These are phyloP conservation scores for Chauna torquata DNA, from an alignment of 2,113 vertebrate genomes.

Conservation along the genomic window DNA sequence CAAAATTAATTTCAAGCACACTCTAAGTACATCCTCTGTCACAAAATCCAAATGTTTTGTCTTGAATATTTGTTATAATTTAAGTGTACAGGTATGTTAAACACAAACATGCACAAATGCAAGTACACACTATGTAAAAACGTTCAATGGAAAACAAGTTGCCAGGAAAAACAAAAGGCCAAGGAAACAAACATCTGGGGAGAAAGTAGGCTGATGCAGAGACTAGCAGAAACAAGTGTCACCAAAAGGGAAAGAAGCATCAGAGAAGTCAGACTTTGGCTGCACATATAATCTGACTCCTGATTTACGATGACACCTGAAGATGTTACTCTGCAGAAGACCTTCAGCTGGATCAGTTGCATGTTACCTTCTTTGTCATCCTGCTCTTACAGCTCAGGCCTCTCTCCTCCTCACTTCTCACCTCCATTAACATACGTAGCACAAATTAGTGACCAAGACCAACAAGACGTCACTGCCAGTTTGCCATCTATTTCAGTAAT, in stretches of 20 bases:
- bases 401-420: background rate
- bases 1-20: background rate
- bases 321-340: background rate
- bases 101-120: background rate
- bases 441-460: background rate
- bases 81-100: background rate
- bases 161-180: background rate
- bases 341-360: background rate
- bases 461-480: background rate
- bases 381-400: background rate
- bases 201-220: background rate
- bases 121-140: background rate
- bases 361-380: background rate
- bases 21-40: background rate
- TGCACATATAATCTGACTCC: background rate
- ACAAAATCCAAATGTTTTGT: background rate
- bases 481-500: background rate
- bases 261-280: background rate
- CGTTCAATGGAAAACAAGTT: background rate
- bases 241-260: background rate
- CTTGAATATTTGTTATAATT: background rate
- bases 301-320: background rate
- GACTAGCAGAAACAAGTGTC: background rate
- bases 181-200: background rate
- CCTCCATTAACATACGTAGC: background rate